Base-by-base conservation (phyloP, 2,113 vertebrate species). In the Corynorhinus townsendii region DNA sequence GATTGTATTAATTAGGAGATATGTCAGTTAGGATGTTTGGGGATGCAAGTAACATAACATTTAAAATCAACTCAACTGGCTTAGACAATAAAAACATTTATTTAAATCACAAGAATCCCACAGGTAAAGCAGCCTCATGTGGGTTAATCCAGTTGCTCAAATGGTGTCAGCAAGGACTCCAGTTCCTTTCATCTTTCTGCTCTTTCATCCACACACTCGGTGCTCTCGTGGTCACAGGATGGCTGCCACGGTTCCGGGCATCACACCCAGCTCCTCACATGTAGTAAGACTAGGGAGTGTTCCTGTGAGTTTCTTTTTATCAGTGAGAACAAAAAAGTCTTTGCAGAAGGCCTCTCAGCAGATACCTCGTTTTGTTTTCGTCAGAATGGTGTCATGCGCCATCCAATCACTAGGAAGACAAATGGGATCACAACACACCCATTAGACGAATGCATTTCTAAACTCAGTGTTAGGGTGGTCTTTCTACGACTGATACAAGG, bases 1-100 rank as follows among this genome's bases (percentile, higher is more conserved):
- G 17, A 59, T 84, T 77, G 40, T 91, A 68, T 88, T 82, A 71
- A 93, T 93, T 90, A 88, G 30, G 49, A 91, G 28, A 19, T 77
- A 4, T 66, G 22, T 82, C 82, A 28, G 11, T 71, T 33, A 89
- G 33, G 71, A 43, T 91, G 54, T 75, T 80, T 87, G 35, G 80
- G 43, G 76, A 72, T 52, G 22, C 40, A 82, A 71, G 40, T 52
- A 89, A 79, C 62, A 90, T 85, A 89, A 96, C 77, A n/a, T 56
- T 90, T 26, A 82, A 90, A 93, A 15, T 86, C 69, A 71, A 71
- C 40, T 54, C 75, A 84, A 54, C 22, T 11, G 43, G 22, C 40
- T 96, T 86, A 62, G 92, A 73, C 62, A 71, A 30, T 56, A 47
- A 62, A 33, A 87, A 54, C 26, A 30, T 11, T 90, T 77, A 5